phyloP scores from a whole-genome alignment of 35 echinoderm and acorn worm genomes.

The Stichopus chloronotus region DNA sequence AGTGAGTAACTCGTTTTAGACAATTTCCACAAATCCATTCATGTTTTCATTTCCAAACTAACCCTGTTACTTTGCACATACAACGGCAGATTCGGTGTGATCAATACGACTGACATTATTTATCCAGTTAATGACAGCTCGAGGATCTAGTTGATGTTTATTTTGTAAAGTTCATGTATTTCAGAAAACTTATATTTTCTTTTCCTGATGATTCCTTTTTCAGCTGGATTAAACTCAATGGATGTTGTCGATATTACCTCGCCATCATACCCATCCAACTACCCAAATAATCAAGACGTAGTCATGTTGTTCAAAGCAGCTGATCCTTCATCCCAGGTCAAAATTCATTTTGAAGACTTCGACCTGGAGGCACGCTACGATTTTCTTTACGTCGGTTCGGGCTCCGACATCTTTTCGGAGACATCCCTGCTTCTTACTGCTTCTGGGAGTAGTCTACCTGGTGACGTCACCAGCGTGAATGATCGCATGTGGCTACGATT shows the following conservation, averaged over 20 bases:
- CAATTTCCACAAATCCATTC: no score
- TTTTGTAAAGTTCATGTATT: no score
- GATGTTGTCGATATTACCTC: constrained; percentile 22
- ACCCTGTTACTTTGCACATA: no score
- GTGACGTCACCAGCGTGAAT: background rate
- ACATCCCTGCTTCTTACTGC: background rate
- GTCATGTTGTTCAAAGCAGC: background rate
- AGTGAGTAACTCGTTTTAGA: no score
- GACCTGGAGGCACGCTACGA: constrained; percentile 14
- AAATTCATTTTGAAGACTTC: constrained; percentile 47
- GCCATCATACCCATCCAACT: constrained; percentile 1
- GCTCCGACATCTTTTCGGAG: background rate
- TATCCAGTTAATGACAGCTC: no score
- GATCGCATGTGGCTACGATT: constrained; percentile 29
- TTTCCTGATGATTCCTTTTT: background rate
- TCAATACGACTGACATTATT: no score
- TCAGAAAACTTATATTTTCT: background rate
- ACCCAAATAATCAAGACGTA: constrained; percentile 12
- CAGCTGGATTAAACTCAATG: background rate
- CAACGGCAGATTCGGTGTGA: no score
- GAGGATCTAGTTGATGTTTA: no score
- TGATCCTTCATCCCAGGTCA: background rate
- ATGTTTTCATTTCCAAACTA: no score
- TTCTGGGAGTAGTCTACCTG: background rate
- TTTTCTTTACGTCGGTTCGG: constrained; percentile 10